Conservation (phyloP, 35 echinoderm and acorn worm species). For the Nesometra sesokonis region DNA sequence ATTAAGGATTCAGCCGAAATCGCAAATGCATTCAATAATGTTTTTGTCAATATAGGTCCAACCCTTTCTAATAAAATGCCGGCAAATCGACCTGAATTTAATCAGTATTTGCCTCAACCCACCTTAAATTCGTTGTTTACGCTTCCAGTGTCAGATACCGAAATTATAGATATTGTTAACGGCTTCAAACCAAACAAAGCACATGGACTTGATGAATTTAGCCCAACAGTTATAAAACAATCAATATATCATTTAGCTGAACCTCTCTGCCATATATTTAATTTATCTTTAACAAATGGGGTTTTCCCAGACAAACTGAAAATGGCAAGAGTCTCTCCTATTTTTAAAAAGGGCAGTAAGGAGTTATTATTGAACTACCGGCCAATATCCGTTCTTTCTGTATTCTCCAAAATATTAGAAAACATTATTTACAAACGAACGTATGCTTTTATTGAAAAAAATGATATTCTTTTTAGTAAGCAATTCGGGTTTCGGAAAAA, state of each 20-base stretch:
- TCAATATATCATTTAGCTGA: background rate
- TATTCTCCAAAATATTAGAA: conserved; percentile 45
- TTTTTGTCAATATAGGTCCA: background rate
- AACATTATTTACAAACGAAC: conserved; percentile 14
- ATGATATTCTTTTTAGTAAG: conserved; percentile 10
- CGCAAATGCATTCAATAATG: background rate
- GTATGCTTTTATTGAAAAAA: conserved; percentile 9
- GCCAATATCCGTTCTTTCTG: conserved; percentile 34
- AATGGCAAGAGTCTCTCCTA: conserved; percentile 26
- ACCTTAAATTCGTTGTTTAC: conserved; percentile 17
- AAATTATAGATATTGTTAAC: conserved; percentile 21
- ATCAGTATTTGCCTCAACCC: background rate
- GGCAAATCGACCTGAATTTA: background rate
- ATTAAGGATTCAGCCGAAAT: background rate
- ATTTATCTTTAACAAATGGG: conserved; percentile 23
- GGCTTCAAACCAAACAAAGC: conserved; percentile 5
- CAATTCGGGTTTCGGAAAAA: conserved; percentile 36
- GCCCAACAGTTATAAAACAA: conserved; percentile 18
- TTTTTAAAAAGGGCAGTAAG: conserved; percentile 24
- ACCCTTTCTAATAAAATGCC: background rate
- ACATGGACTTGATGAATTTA: background rate
- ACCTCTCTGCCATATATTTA: conserved; percentile 42
- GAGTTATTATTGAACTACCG: conserved; percentile 16
- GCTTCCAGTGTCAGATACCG: background rate
- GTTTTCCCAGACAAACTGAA: conserved; percentile 43